These are phyloP conservation scores for Scolopax mira DNA, from an alignment of 2,113 vertebrate species.

Conservation along the genomic window DNA sequence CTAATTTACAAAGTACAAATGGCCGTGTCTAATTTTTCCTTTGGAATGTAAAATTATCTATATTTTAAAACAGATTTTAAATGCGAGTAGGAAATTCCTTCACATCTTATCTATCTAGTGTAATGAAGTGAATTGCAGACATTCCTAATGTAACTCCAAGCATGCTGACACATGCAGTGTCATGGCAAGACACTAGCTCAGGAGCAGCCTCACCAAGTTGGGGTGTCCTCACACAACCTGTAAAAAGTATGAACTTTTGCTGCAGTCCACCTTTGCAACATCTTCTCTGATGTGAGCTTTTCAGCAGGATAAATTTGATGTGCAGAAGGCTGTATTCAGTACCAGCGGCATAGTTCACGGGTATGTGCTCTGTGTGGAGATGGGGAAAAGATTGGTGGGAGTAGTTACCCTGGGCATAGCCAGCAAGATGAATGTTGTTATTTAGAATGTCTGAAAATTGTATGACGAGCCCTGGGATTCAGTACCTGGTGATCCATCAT, in stretches of 20 bases:
- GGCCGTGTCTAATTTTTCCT: neutral
- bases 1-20: neutral
- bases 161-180: neutral
- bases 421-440: neutral
- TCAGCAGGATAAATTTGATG: neutral
- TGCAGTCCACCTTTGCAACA: neutral
- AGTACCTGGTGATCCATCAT: neutral
- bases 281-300: neutral
- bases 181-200: fast-evolving
- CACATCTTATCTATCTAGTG: neutral
- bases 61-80: neutral
- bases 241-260: neutral
- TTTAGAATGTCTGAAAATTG: neutral
- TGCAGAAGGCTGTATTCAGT: neutral
- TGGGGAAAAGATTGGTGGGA: neutral
- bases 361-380: neutral
- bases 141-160: neutral
- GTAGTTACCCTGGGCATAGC: no score
- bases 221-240: neutral
- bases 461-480: neutral
- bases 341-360: neutral
- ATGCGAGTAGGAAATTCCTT: neutral
- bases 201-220: neutral
- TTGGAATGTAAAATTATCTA: neutral
- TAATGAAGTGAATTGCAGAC: neutral